These are phyloP conservation scores for Phrynosoma blainvillii DNA, from an alignment of 2,113 vertebrate species.

Conservation along the genomic window DNA sequence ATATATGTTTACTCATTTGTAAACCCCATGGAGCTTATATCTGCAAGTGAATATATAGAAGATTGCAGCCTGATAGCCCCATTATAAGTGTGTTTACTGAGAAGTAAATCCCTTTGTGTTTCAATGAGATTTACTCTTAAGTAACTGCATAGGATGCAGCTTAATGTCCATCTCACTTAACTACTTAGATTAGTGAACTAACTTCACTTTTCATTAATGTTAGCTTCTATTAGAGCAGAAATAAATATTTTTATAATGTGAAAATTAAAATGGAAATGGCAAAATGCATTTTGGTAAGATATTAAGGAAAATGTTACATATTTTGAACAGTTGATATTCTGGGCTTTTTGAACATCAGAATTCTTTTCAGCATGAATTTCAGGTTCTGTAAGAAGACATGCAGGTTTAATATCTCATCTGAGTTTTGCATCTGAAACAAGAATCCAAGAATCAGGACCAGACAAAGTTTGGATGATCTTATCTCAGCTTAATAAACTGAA, in stretches of 20 bases:
- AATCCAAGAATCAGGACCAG: not conserved
- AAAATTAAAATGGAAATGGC: not conserved
- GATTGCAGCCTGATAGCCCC: not conserved
- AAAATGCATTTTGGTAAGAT: not conserved
- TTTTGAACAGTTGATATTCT: not conserved
- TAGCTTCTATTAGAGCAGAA: not conserved
- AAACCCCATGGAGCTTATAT: not conserved
- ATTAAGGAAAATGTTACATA: not conserved
- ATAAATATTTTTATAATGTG: not conserved
- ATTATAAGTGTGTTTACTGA: not conserved
- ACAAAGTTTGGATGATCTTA: not conserved
- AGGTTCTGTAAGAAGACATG: not conserved
- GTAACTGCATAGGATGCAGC: not conserved
- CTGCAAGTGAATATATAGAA: no score
- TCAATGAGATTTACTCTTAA: not conserved
- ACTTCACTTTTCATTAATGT: not conserved
- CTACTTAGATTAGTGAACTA: not conserved
- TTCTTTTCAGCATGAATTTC: not conserved
- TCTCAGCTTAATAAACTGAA: not conserved
- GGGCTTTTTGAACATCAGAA: not conserved
- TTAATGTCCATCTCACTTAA: not conserved
- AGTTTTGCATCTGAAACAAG: not conserved
- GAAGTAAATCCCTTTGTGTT: not conserved
- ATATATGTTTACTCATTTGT: not conserved
- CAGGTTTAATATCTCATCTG: not conserved